A percentile compares a stretch with the other conserved stretches of the same genome.
These are phyloP conservation scores for Drosophila pruinosa DNA, from an alignment of 1,140 invertebrate species.

Conservation along the genomic window DNA sequence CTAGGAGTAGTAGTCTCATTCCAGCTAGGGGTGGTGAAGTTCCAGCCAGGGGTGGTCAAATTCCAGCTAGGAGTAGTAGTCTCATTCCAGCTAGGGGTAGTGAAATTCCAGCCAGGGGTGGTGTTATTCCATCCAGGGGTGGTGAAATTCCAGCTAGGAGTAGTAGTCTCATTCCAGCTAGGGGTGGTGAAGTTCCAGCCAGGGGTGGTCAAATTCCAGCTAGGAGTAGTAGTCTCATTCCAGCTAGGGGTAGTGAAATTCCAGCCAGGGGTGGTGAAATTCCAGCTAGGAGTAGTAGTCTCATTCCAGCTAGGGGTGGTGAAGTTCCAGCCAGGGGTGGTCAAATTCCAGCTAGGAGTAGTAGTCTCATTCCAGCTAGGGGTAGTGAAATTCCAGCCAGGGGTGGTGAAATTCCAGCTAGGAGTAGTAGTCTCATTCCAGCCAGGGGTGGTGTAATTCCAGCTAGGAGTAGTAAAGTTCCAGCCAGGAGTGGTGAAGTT, in stretches of 20 bases:
- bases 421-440: background rate
- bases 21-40: conserved; percentile 27
- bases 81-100: conserved; percentile 1
- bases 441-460: background rate
- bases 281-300: conserved; percentile 4
- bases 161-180: background rate
- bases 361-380: conserved; percentile 19
- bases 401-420: conserved; percentile 10
- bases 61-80: conserved; percentile 8
- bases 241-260: conserved; percentile 30
- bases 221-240: conserved; percentile 29
- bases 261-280: conserved; percentile 2
- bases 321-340: conserved; percentile 11
- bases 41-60: conserved; percentile 14
- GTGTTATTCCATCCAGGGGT: conserved; percentile 30
- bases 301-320: background rate
- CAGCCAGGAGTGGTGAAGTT: background rate
- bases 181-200: conserved; percentile 31
- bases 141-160: conserved; percentile 8
- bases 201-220: background rate
- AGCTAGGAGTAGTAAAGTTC: conserved; percentile 6
- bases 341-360: conserved; percentile 26
- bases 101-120: background rate
- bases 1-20: conserved; percentile 26
- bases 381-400: background rate